Evolutionary conservation across 2,113 vertebrate genomes (phyloP).

Genomic region (Platichthys flesus): DNA sequence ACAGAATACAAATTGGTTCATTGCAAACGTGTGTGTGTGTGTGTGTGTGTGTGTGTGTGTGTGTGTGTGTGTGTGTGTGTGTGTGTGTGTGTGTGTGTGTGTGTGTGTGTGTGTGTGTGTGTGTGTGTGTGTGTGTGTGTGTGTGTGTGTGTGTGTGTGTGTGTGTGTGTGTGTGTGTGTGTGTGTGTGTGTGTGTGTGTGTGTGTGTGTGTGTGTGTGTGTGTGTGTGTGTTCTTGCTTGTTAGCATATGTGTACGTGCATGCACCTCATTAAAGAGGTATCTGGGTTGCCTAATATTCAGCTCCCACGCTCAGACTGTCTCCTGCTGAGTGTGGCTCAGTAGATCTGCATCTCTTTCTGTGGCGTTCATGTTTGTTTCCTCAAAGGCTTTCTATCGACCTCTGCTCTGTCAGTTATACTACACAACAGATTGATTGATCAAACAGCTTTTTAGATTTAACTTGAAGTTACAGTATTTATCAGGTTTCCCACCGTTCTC

Average conservation of each 20-base stretch:
- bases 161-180: not conserved
- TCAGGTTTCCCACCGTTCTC: not conserved
- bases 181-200: too few relatives aligned
- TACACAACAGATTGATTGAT: slow-evolving; percentile 20
- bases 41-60: not conserved
- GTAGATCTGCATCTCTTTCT: slow-evolving; percentile 18
- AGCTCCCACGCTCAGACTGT: slow-evolving; percentile 14
- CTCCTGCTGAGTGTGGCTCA: slow-evolving; percentile 30
- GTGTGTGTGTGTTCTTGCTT: not conserved
- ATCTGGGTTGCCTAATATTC: slow-evolving; percentile 42
- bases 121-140: not conserved
- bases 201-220: not conserved
- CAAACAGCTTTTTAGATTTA: not conserved
- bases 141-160: not conserved
- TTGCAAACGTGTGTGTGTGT: slow-evolving; percentile 15
- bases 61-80: not conserved
- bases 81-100: too few relatives aligned
- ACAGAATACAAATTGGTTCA: slow-evolving; percentile 33
- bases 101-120: not conserved
- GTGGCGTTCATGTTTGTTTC: not conserved
- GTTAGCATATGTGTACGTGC: not conserved
- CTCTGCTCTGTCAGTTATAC: not conserved
- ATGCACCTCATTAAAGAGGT: slow-evolving; percentile 18
- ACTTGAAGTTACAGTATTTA: not conserved
- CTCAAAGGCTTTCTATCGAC: slow-evolving; percentile 4